Percentiles rank a stretch among this genome's conserved stretches.
phyloP scores from a whole-genome alignment of 2,113 vertebrate species.

The Xenotilapia flavipinnis region DNA sequence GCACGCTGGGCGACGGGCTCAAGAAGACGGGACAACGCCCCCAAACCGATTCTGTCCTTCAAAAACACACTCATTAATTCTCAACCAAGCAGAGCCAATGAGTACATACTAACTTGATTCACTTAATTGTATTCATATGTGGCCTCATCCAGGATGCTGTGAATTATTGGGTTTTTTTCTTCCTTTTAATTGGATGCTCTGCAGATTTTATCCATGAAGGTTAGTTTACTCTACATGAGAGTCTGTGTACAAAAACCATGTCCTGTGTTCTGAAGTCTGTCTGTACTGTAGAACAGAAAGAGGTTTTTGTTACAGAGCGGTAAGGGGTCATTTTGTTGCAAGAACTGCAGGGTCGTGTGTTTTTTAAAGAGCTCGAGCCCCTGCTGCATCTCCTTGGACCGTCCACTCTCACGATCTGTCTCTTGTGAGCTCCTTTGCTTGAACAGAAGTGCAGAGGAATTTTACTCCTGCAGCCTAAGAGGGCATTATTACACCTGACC shows the following conservation, averaged over 20 bases:
- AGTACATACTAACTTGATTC: neutral
- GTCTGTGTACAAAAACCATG: neutral
- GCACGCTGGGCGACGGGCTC: neutral
- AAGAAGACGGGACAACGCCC: neutral
- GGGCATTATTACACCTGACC: neutral
- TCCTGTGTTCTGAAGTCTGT: neutral
- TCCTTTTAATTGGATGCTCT: neutral
- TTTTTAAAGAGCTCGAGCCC: neutral
- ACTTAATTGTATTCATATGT: neutral
- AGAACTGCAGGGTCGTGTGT: neutral
- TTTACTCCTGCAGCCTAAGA: neutral
- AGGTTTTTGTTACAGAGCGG: neutral
- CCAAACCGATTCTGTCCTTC: neutral
- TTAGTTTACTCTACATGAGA: neutral
- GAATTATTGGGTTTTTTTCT: neutral
- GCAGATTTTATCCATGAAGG: neutral
- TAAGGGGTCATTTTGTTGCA: neutral
- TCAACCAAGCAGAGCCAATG: neutral
- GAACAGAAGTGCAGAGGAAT: neutral
- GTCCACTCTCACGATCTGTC: neutral
- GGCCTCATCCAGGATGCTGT: neutral
- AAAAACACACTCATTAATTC: neutral
- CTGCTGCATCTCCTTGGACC: neutral
- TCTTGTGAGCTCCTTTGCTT: neutral
- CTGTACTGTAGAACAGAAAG: neutral